Evolutionary conservation across 1,140 invertebrate species (phyloP).

Genomic region (Mycetomoellerius zeteki): DNA sequence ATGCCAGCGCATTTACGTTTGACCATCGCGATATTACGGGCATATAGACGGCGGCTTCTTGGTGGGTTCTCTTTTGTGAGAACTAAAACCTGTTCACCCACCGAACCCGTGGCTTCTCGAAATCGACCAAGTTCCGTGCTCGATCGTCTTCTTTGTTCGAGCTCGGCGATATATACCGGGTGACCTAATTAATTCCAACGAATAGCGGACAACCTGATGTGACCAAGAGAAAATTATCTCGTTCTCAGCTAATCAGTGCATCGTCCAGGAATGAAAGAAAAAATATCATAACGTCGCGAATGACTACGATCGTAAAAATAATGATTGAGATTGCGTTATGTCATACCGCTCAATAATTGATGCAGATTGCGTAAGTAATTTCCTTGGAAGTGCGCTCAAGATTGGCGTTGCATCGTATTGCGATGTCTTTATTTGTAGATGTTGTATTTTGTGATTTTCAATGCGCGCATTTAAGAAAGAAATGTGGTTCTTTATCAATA

Average conservation of each 20-base stretch:
- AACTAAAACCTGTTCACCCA: conserved; percentile 71
- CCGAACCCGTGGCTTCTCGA: conserved; percentile 18
- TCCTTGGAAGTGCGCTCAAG: too few relatives aligned
- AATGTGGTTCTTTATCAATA: not conserved
- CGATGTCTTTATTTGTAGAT: not conserved
- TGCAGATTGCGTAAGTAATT: conserved; percentile 5
- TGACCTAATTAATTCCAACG: conserved; percentile 47
- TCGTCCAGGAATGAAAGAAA: not conserved
- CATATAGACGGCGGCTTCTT: conserved; percentile 20
- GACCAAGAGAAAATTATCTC: conserved; percentile 31
- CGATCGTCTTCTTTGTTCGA: conserved; percentile 62
- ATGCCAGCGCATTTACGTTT: conserved; percentile 65
- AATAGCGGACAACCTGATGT: not conserved
- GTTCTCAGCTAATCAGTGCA: not conserved
- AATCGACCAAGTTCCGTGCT: conserved; percentile 44
- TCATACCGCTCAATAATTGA: not conserved
- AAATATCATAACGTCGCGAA: not conserved
- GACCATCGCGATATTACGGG: conserved; percentile 65
- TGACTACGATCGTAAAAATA: conserved; percentile 6
- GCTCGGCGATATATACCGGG: conserved; percentile 39
- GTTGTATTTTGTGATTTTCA: not conserved
- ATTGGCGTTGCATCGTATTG: not conserved
- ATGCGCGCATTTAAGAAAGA: not conserved
- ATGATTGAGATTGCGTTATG: not conserved
- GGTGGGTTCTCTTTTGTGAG: conserved; percentile 64